Conservation (phyloP, 2,888 invertebrate species). For the Subacronicta megacephala region DNA sequence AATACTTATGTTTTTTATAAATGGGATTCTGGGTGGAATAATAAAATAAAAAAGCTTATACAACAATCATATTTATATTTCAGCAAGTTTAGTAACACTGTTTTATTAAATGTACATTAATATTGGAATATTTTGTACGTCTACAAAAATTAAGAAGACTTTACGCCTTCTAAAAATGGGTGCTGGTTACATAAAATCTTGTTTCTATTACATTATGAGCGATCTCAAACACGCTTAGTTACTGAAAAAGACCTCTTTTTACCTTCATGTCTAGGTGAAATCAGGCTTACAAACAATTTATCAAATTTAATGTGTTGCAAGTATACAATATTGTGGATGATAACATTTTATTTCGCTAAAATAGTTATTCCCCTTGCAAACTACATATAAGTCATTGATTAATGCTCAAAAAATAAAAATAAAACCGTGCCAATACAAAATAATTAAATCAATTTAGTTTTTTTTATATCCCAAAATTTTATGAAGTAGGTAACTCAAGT, state of each 20-base stretch:
- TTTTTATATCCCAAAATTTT: too few species aligned
- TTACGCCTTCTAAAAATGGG: constrained; percentile 9
- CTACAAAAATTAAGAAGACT: constrained; percentile 13
- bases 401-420: not conserved
- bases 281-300: not conserved
- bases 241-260: too few species aligned
- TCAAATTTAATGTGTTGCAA: constrained; percentile 1
- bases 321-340: not conserved
- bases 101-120: constrained; percentile 46
- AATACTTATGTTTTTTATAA: not conserved
- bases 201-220: constrained; percentile 6
- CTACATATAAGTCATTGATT: not conserved
- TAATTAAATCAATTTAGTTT: not conserved
- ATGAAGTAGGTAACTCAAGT: too few species aligned
- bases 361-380: not conserved
- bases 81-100: constrained; percentile 50
- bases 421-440: not conserved
- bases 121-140: constrained; percentile 46
- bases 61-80: constrained; percentile 49
- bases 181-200: constrained; percentile 2
- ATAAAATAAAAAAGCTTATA: constrained; percentile 32
- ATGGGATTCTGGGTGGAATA: not conserved
- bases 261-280: constrained; percentile 1
- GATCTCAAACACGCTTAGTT: constrained; percentile 10
- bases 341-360: not conserved